Evolutionary conservation across 2,888 invertebrate species (phyloP).

Genomic region (Cataglyphis livida): DNA sequence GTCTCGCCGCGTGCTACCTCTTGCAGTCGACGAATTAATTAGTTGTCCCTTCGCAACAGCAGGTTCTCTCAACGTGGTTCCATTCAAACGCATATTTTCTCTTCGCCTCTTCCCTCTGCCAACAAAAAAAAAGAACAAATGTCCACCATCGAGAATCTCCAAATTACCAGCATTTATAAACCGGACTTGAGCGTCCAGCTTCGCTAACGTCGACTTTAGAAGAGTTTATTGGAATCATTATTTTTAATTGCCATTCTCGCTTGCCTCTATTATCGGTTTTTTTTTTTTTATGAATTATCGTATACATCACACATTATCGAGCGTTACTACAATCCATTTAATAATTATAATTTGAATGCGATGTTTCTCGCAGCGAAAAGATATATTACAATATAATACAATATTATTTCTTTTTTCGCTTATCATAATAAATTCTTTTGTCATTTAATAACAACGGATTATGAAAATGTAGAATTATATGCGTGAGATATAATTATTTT

Average conservation of each 20-base stretch:
- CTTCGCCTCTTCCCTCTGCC: neutral
- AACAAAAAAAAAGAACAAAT: conserved; percentile 45
- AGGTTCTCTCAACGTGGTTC: conserved; percentile 15
- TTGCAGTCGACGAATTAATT: conserved; percentile 61
- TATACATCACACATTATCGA: conserved; percentile 21
- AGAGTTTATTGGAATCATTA: conserved; percentile 58
- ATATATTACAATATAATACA: conserved; percentile 21
- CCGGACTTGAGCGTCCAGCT: conserved; percentile 28
- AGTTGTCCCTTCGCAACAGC: conserved; percentile 47
- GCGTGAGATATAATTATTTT: neutral
- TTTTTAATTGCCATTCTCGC: conserved; percentile 65
- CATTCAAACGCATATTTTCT: conserved; percentile 8
- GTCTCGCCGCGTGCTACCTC: conserved; percentile 23
- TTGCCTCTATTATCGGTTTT: conserved; percentile 18
- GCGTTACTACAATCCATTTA: conserved; percentile 24
- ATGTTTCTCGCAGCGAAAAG: neutral
- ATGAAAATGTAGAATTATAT: neutral
- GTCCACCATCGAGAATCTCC: conserved; percentile 41
- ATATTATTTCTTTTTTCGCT: neutral
- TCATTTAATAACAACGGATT: neutral
- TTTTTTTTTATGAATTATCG: conserved; percentile 37
- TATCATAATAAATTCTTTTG: neutral
- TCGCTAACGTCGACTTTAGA: conserved; percentile 57
- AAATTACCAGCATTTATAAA: conserved; percentile 70
- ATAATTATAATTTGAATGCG: conserved; percentile 22